Base-by-base conservation (phyloP, 2,113 vertebrate genomes). In the Embiotoca jacksoni region DNA sequence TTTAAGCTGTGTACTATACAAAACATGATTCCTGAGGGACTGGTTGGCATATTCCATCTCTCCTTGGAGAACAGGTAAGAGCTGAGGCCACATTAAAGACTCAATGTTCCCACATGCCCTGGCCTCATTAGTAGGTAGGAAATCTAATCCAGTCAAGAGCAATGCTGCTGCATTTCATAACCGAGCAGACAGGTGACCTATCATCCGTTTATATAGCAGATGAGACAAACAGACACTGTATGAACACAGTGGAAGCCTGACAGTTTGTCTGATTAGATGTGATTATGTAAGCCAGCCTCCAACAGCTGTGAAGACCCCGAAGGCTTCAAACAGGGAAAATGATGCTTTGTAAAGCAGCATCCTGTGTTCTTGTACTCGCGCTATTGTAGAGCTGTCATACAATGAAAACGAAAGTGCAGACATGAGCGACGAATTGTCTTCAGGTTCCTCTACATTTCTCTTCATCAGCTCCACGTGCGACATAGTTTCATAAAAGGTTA, bases 51-150 rank as follows among this genome's bases (percentile, higher is more conserved):
- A 47, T 36, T 44, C 41, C 4, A 13, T 44, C 41, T 7, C 39
- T 44, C 41, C 41, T 4, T 44, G 41, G 41, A 33, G 33, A 56
- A 9, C 6, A 56, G 39, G 31, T 41, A 16, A 49, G 36, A 52
- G 23, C 9, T n/a, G 64, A 54, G 8, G 3, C 53, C 0, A 57
- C n/a, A 71, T 47, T 11, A 0, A 63, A 31, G 53, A 23, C 6
- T 32, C 36, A 30, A 52, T 14, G 62, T n/a, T 46, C 64, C 62
- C 62, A 63, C 32, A 39, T 37, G 15, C 0, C 23, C 63, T 65
- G 7, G 59, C 13, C 64, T 79, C 47, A 59, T 75, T 55, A 81
- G 36, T 6, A n/a, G 41, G 23, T 36, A 52, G 59, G 58, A 41
- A 5, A 50, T 36, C 62, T 7, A 0, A 68, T 0, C 16, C 47